These are phyloP conservation scores for Apamea epomidion DNA, from an alignment of 2,888 invertebrate species.

Conservation along the genomic window DNA sequence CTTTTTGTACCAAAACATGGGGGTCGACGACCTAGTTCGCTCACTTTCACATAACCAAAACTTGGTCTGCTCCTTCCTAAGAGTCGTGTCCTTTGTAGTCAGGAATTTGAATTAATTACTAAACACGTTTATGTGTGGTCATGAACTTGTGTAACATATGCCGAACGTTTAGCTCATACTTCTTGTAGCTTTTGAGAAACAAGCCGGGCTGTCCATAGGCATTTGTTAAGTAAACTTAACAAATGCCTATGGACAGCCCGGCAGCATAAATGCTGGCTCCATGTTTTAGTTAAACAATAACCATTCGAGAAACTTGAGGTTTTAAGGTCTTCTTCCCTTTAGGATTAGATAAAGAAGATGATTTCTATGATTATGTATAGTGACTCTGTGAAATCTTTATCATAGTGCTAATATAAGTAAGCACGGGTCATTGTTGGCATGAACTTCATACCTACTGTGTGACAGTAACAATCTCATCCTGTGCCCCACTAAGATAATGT, in stretches of 20 bases:
- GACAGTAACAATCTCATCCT: constrained; percentile 71
- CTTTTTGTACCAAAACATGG: constrained; percentile 37
- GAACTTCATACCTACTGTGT: constrained; percentile 62
- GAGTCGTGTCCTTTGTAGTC: constrained; percentile 45
- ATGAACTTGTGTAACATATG: constrained; percentile 42
- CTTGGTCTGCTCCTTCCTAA: constrained; percentile 40
- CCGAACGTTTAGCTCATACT: constrained; percentile 28
- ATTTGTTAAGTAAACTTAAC: constrained; percentile 2
- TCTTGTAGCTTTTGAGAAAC: constrained; percentile 29
- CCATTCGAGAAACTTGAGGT: constrained; percentile 6
- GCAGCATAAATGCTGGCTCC: background rate
- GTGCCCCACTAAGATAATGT: constrained; percentile 73
- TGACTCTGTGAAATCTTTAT: constrained; percentile 52
- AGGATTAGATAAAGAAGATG: background rate
- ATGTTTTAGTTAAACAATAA: background rate
- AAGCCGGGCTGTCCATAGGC: constrained; percentile 4
- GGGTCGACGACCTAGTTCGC: constrained; percentile 48
- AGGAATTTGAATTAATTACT: constrained; percentile 56
- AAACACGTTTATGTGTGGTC: constrained; percentile 58
- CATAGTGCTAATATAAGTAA: constrained; percentile 45
- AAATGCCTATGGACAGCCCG: too few species aligned
- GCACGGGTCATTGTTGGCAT: constrained; percentile 51
- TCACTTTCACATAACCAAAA: constrained; percentile 51
- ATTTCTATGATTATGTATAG: background rate
- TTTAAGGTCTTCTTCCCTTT: background rate